Percentiles rank a stretch among this genome's conserved stretches.
Conservation (phyloP, 2,888 invertebrate genomes). For the Andrena bicolor region DNA sequence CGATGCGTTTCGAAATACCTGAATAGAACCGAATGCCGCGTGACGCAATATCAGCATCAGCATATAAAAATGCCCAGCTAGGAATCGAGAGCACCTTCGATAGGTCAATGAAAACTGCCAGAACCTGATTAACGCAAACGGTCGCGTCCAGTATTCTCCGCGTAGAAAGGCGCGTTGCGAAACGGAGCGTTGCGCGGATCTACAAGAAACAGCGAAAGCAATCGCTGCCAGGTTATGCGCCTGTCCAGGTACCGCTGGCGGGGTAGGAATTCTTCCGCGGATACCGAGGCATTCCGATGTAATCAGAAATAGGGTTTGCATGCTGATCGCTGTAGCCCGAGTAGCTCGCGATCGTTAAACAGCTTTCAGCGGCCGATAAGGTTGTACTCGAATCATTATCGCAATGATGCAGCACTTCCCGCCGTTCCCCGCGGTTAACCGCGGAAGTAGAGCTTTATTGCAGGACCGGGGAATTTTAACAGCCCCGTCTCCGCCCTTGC, state of each 20-base stretch:
- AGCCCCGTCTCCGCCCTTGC: background rate
- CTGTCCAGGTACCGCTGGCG: background rate
- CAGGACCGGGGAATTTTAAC: background rate
- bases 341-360: slow-evolving; percentile 34
- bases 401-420: slow-evolving; percentile 18
- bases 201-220: background rate
- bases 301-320: slow-evolving; percentile 47
- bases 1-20: background rate
- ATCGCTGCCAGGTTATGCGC: background rate
- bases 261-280: slow-evolving; percentile 8
- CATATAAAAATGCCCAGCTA: background rate
- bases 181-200: background rate
- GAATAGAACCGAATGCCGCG: background rate
- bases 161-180: background rate
- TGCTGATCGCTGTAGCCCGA: slow-evolving; percentile 21
- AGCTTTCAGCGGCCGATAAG: slow-evolving; percentile 20
- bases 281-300: slow-evolving; percentile 10
- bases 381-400: slow-evolving; percentile 30
- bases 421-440: background rate
- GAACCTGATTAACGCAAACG: background rate
- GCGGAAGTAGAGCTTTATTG: slow-evolving; percentile 8
- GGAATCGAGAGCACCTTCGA: background rate
- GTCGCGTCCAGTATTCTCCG: background rate
- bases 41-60: background rate
- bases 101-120: background rate